Evolutionary conservation across 2,888 invertebrate genomes (phyloP), one percentile per base, ranked within the genome.

Genomic region (Chesias legatella): DNA sequence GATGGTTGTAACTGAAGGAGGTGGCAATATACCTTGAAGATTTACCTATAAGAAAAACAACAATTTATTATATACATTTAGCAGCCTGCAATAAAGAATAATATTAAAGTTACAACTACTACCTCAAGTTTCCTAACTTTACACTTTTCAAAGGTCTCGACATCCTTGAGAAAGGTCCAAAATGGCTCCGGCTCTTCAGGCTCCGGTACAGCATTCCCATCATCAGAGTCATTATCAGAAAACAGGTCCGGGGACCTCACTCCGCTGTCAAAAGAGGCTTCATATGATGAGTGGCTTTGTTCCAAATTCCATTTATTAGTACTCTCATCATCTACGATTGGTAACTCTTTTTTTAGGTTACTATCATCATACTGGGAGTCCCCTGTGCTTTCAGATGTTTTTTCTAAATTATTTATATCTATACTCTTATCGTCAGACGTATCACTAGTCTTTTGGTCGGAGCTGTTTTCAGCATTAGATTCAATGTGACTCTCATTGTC

Each of bases 11-110:
- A 94, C 88, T 11, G 93, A 93, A 0, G 94, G 94, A 6, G 94
- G 95, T 10, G 95, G 94, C 6, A 92, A 84, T 0, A 95, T 90
- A 1, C 94, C 94, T 51, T 90, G 90, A 6, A 95, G 73, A 29
- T 89, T 90, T 64, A 89, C 90, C 69, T 92, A 89, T 43, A 21
- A 29, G 24, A 41, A 39, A 26, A 20, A 30, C 9, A 28, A 17
- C 13, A 17, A 17, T 17, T 23, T 10, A n/a, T 17, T 13, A 28
- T 7, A 7, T n/a, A 13, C 13, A 13, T 11, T 11, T 10, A 7
- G 10, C 7, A 13, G 2, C n/a, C n/a, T n/a, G n/a, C n/a, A n/a
- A n/a, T n/a, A n/a, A n/a, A n/a, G n/a, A n/a, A 25, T 26, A 8
- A 6, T 10, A 5, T 17, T 21, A 21, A 34, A 20, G 11, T 31